A percentile compares a stretch with the other conserved stretches of the same genome.
These are phyloP conservation scores for Colius striatus DNA, from an alignment of 2,113 vertebrate species.

Conservation along the genomic window DNA sequence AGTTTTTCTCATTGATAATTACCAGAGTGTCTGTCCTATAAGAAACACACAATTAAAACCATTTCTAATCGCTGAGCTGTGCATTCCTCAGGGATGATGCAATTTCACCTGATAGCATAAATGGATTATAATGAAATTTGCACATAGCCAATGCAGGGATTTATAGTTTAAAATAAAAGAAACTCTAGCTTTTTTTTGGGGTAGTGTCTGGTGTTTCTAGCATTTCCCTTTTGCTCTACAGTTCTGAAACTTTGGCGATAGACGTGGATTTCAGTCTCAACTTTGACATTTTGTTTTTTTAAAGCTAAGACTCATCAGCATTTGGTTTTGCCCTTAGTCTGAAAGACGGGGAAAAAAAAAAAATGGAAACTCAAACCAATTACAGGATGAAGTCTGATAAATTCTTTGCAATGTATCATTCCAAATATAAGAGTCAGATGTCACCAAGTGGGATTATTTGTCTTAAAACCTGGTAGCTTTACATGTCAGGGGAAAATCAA, in stretches of 20 bases:
- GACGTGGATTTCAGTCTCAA: neutral
- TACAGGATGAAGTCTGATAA: neutral
- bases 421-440: conserved; percentile 8
- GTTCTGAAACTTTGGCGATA: neutral
- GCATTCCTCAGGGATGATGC: neutral
- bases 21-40: neutral
- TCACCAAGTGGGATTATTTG: conserved; percentile 37
- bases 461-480: conserved; percentile 41
- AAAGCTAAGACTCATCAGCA: neutral
- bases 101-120: neutral
- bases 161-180: neutral
- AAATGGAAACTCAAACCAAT: neutral
- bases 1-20: neutral
- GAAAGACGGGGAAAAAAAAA: neutral
- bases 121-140: neutral
- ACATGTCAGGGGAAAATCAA: conserved; percentile 17
- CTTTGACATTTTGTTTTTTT: conserved; percentile 24
- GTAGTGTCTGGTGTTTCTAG: neutral
- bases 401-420: conserved; percentile 47
- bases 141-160: neutral
- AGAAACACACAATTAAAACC: neutral
- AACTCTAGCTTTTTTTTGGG: neutral
- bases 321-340: conserved; percentile 24
- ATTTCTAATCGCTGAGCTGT: neutral
- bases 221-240: neutral